A percentile compares a stretch with the other conserved stretches of the same genome.
These are phyloP conservation scores for Trichogramma evanescens DNA, from an alignment of 2,888 invertebrate genomes.

Conservation along the genomic window DNA sequence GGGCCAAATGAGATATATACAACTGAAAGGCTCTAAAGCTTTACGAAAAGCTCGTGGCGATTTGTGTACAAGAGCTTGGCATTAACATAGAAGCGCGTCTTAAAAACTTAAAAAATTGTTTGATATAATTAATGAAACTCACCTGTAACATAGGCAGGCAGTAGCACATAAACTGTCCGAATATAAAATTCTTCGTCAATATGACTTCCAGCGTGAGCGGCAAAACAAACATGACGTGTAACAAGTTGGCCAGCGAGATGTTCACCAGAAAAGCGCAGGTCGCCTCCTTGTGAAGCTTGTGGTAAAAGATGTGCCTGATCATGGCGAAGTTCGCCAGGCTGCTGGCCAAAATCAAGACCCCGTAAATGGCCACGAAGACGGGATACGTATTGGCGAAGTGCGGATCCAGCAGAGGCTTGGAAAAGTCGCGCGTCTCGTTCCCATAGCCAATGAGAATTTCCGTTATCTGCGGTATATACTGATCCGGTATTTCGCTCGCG, in stretches of 20 bases:
- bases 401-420: constrained; percentile 55
- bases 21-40: no score
- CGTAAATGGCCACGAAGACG: constrained; percentile 59
- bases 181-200: constrained; percentile 65
- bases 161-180: constrained; percentile 65
- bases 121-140: constrained; percentile 27
- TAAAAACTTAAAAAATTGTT: not conserved
- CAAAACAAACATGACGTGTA: constrained; percentile 62
- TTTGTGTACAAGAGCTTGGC: no score
- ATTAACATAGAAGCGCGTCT: no score
- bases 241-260: constrained; percentile 59
- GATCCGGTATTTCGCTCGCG: constrained; percentile 11
- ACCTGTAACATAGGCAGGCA: constrained; percentile 70
- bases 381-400: constrained; percentile 55
- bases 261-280: constrained; percentile 63
- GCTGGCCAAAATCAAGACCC: constrained; percentile 53
- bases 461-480: constrained; percentile 36
- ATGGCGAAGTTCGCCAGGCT: constrained; percentile 56
- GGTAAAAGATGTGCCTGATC: constrained; percentile 51
- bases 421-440: constrained; percentile 51
- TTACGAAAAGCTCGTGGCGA: no score
- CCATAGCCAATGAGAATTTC: constrained; percentile 40
- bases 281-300: constrained; percentile 56
- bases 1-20: no score
- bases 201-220: constrained; percentile 63